Conservation (phyloP, 23 tunicate species). For the Botrylloides violaceus region DNA sequence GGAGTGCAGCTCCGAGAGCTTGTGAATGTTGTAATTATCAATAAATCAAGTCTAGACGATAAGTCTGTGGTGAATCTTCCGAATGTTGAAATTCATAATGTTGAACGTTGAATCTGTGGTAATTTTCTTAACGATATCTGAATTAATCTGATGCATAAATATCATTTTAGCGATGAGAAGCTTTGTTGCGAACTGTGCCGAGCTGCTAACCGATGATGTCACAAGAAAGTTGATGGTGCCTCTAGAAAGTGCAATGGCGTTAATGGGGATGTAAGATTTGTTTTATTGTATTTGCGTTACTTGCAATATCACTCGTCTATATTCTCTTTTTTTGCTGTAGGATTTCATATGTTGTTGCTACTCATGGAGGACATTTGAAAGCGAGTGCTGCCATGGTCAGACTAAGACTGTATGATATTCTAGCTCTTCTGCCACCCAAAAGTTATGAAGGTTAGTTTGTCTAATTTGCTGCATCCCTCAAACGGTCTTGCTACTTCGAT, state of each 20-base stretch:
- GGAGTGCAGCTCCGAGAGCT: no score
- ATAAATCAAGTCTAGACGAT: no score
- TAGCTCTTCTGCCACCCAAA: conserved; percentile 69
- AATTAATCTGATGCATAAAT: no score
- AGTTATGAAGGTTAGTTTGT: conserved; percentile 64
- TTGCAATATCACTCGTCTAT: no score
- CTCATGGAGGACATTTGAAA: conserved; percentile 79
- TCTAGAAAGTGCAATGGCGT: conserved; percentile 87
- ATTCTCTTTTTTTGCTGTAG: conserved; percentile 11
- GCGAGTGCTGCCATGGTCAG: conserved; percentile 92
- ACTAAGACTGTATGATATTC: conserved; percentile 77
- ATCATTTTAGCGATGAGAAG: conserved; percentile 79
- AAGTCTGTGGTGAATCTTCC: no score
- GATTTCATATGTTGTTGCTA: conserved; percentile 54
- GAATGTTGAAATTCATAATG: no score
- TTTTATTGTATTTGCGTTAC: background rate
- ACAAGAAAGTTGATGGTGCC: conserved; percentile 88
- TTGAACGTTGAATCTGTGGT: no score
- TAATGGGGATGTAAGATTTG: conserved; percentile 68
- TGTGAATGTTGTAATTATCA: no score
- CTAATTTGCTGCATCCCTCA: background rate
- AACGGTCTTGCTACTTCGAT: background rate
- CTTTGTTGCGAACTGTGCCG: conserved; percentile 70
- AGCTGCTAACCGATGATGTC: conserved; percentile 62
- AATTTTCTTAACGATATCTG: no score